These are phyloP conservation scores for Turritopsis rubra DNA, from an alignment of 30 jellyfish, hydroid and myxozoan genomes.

Conservation along the genomic window DNA sequence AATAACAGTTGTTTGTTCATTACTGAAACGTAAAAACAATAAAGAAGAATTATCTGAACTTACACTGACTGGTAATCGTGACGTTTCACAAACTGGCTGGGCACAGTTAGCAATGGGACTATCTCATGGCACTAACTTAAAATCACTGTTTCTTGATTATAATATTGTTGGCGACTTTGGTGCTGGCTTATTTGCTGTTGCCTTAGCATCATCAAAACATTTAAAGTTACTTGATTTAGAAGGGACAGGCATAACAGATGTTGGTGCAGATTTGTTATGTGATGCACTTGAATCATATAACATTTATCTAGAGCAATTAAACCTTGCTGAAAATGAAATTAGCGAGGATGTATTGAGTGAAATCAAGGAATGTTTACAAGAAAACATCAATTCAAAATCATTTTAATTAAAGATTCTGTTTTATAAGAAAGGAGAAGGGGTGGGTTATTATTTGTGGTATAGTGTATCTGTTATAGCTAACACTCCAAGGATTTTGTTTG, in stretches of 20 bases:
- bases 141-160: slow-evolving; percentile 75
- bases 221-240: slow-evolving; percentile 70
- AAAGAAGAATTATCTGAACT: slow-evolving; percentile 50
- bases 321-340: slow-evolving; percentile 70
- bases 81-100: slow-evolving; percentile 91
- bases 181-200: slow-evolving; percentile 94
- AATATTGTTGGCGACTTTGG: slow-evolving; percentile 93
- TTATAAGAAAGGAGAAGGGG: not conserved
- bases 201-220: slow-evolving; percentile 72
- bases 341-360: slow-evolving; percentile 72
- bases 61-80: slow-evolving; percentile 86
- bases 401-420: not conserved
- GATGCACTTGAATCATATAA: slow-evolving; percentile 67
- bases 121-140: slow-evolving; percentile 54
- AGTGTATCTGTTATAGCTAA: not conserved
- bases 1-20: slow-evolving; percentile 48
- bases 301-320: slow-evolving; percentile 47
- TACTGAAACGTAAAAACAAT: slow-evolving; percentile 32
- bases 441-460: not conserved
- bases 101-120: slow-evolving; percentile 95
- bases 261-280: slow-evolving; percentile 84
- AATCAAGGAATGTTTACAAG: slow-evolving; percentile 54
- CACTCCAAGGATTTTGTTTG: too few species aligned
- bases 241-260: slow-evolving; percentile 83
- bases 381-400: slow-evolving; percentile 24